A percentile compares a stretch with the other conserved stretches of the same genome.
Conservation (phyloP, 2,888 invertebrate species). For the Drosophila acutilabella region DNA sequence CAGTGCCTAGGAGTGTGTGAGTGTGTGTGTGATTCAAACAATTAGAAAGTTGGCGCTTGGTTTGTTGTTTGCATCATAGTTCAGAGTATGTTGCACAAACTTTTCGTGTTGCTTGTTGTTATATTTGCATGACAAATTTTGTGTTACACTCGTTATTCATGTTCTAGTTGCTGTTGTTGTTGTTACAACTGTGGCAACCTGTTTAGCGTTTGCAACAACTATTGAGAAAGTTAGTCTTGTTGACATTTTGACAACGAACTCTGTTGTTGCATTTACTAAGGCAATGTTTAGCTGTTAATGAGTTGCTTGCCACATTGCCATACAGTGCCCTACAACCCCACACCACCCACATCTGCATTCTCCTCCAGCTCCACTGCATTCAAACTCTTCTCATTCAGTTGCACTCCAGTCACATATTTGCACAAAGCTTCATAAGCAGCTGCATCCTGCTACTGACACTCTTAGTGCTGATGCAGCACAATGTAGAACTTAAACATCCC, state of each 20-base stretch:
- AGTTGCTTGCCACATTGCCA: constrained; percentile 33
- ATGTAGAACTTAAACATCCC: constrained; percentile 26
- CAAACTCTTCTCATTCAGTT: constrained; percentile 22
- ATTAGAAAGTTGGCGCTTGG: constrained; percentile 68
- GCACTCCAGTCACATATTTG: constrained; percentile 58
- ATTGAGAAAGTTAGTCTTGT: constrained; percentile 50
- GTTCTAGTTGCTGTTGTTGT: constrained; percentile 1
- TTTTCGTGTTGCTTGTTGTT: constrained; percentile 54
- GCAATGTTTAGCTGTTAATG: constrained; percentile 57
- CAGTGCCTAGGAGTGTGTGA: constrained; percentile 45
- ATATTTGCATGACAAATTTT: constrained; percentile 72
- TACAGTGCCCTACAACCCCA: neutral
- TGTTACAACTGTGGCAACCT: constrained; percentile 37
- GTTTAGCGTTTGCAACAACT: constrained; percentile 42
- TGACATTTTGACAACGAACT: constrained; percentile 45
- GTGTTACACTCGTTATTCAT: neutral
- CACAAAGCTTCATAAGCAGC: constrained; percentile 56
- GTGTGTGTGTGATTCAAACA: constrained; percentile 66
- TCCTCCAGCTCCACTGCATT: constrained; percentile 2
- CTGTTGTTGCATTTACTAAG: constrained; percentile 10
- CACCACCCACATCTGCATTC: neutral
- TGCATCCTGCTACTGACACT: constrained; percentile 19
- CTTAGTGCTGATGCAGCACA: constrained; percentile 66
- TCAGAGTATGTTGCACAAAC: constrained; percentile 50
- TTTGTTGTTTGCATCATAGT: constrained; percentile 55